Evolutionary conservation across 53 echinoderm and acorn worm genomes (phyloP), one percentile per base, ranked within the genome.

Genomic region (Zoroaster sp.): DNA sequence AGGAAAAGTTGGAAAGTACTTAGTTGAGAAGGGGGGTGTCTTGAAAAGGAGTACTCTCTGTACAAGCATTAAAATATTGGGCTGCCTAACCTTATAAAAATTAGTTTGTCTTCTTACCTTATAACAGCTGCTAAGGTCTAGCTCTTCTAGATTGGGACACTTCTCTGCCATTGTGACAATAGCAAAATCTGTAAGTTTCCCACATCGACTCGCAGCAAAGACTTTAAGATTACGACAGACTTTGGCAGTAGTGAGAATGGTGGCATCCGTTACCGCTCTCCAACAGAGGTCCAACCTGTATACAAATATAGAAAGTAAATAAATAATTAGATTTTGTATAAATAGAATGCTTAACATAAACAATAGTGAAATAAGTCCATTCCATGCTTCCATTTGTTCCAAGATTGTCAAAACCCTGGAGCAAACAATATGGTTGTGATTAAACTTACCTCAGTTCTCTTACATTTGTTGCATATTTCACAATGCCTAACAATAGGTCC

Each of bases 71-170:
- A n/a, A n/a, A n/a, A n/a, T n/a, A n/a, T n/a, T n/a, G n/a, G n/a
- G n/a, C n/a, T n/a, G n/a, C n/a, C n/a, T n/a, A 11, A 52, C 11
- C 18, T 13, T 52, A 11, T 13, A 23, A n/a, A 25, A 69, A 12
- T n/a, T 23, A 69, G 18, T n/a, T 69, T 25, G 10, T n/a, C 49
- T 5, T 45, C 94, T 72, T 74, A 97, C 97, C 88, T 85, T 85
- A 40, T 87, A 97, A 74, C 97, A 97, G 63, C 97, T 97, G 59
- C 97, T 97, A 20, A 97, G 82, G 54, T 97, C 97, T 21, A 97
- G 46, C 69, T 97, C 97, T 43, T 88, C 87, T 11, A 95, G 77
- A n/a, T 92, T 54, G 4, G 88, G 75, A 66, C 97, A 97, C 18
- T 75, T 89, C 69, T 90, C 74, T 0, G 94, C 88, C 78, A 97